These are phyloP conservation scores for Onychomys torridus DNA, from an alignment of 2,797 vertebrate genomes.

Conservation along the genomic window DNA sequence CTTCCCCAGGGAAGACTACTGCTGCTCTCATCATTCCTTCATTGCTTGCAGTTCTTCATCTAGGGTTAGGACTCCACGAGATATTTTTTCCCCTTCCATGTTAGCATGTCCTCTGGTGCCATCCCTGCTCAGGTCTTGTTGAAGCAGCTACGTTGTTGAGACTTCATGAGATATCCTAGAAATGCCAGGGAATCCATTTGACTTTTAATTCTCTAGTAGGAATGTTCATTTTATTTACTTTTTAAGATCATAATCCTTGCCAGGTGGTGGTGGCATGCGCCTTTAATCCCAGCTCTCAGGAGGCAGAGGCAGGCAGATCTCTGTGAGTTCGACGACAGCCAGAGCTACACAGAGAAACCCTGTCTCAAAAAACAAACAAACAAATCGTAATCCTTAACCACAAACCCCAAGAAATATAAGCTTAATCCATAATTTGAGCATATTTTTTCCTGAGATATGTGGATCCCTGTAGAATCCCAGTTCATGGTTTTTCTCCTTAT, in stretches of 20 bases:
- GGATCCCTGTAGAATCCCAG: background rate
- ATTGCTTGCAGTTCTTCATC: background rate
- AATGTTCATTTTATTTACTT: background rate
- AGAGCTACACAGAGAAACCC: too few species aligned
- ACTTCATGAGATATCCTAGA: background rate
- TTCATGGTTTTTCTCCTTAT: background rate
- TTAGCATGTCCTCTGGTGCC: background rate
- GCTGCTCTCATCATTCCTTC: background rate
- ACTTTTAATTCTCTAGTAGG: constrained; percentile 42
- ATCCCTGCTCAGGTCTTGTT: background rate
- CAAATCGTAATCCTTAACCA: background rate
- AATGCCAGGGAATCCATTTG: background rate
- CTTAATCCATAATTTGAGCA: background rate
- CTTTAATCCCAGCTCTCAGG: too few species aligned
- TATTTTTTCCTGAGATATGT: background rate
- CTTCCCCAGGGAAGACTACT: background rate
- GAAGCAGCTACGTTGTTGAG: background rate
- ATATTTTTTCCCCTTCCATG: background rate
- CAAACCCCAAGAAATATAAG: background rate
- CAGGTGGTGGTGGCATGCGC: accelerated
- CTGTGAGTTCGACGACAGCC: too few species aligned
- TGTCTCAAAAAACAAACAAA: too few species aligned
- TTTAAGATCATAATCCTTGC: background rate
- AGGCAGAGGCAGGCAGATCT: too few species aligned
- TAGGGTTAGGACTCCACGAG: background rate